Evolutionary conservation across 2,797 vertebrate species (phyloP), one percentile per base, ranked within the genome.

Genomic region (Pagetopsis macropterus): DNA sequence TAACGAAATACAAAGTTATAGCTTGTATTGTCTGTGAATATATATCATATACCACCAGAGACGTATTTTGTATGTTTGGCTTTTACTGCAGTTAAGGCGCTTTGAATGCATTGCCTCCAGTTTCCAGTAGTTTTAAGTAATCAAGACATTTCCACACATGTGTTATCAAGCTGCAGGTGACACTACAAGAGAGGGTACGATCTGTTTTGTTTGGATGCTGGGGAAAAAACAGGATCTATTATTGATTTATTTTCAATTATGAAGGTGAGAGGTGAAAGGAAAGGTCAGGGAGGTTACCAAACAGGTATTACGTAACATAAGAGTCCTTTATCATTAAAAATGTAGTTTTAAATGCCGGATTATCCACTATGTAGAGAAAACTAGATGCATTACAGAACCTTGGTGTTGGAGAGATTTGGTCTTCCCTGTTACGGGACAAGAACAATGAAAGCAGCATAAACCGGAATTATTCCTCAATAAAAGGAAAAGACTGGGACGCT

Each of bases 361-460:
- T 21, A 16, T 8, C 3, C 19, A 21, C 21, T 27, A 11, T 23
- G 23, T 5, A 15, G 51, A 21, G 5, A 21, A n/a, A 31, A 63
- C 40, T 1, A 1, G 7, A 59, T 9, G 17, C 5, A 1, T 40
- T 27, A 11, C 4, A 5, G n/a, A n/a, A n/a, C n/a, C n/a, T n/a
- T n/a, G n/a, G n/a, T n/a, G n/a, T n/a, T n/a, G n/a, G n/a, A 7
- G 6, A 43, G 5, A 41, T 11, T 43, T 0, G 15, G 4, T 1
- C 43, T 19, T 19, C 27, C 44, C 5, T 14, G 41, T 21, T 46
- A 67, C 15, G 11, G 74, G 11, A 54, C 37, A 0, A 55, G 69
- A 89, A 89, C 81, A 89, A 88, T 85, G 56, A 54, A 2, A 2
- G 11, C 41, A 58, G 17, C 10, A 52, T 16, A 65, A 81, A 85